Evolutionary conservation across 37 sponge, comb jelly and placozoan species (phyloP).

Genomic region (Oscarella lobularis): DNA sequence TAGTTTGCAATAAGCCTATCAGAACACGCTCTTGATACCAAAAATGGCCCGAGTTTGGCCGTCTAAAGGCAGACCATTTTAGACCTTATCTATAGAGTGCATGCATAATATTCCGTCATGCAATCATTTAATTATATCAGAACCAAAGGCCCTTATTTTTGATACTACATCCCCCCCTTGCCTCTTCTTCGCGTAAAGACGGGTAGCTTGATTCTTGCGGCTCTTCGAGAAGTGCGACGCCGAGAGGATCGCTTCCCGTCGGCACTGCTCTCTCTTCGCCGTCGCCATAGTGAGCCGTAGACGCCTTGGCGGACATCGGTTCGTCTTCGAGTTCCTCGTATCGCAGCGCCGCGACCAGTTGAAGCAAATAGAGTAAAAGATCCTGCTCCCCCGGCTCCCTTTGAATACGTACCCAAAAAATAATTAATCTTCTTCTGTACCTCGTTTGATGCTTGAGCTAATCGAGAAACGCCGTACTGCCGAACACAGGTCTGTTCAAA

Average conservation of each 20-base stretch:
- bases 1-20: constrained; percentile 23
- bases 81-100: too few species aligned
- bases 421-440: neutral
- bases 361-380: constrained; percentile 21
- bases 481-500: constrained; percentile 62
- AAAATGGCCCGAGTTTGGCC: constrained; percentile 6
- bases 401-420: neutral
- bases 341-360: constrained; percentile 26
- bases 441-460: constrained; percentile 80
- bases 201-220: too few species aligned
- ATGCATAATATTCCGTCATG: too few species aligned
- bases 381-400: too few species aligned
- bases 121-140: too few species aligned
- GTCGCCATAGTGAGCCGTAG: neutral
- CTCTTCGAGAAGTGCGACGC: too few species aligned
- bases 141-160: too few species aligned
- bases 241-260: neutral
- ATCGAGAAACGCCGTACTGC: constrained; percentile 77
- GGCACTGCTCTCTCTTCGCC: neutral
- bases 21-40: constrained; percentile 19
- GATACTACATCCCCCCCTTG: too few species aligned
- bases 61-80: neutral
- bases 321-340: constrained; percentile 20
- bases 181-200: neutral
- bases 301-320: neutral